Evolutionary conservation across 2,113 vertebrate species (phyloP).

Genomic region (Riparia riparia): DNA sequence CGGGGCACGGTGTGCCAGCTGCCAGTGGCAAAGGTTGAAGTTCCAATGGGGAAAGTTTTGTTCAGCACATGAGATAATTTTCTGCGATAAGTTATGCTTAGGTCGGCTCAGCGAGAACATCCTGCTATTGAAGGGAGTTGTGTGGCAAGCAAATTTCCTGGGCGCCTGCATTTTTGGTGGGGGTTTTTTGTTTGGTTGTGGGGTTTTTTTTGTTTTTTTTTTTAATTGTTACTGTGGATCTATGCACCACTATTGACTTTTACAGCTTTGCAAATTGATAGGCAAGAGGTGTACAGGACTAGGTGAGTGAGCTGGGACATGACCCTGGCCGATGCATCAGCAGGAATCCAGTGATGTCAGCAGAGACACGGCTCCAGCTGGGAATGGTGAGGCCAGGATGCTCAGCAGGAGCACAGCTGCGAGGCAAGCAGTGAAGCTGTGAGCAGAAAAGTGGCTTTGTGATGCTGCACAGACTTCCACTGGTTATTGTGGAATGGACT

Average conservation of each 20-base stretch:
- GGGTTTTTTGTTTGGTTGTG: not conserved
- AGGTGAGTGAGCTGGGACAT: not conserved
- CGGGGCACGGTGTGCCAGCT: not conserved
- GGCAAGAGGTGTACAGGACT: not conserved
- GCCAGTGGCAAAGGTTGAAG: conserved; percentile 17
- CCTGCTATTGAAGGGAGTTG: not conserved
- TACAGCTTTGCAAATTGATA: not conserved
- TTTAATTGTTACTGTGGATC: not conserved
- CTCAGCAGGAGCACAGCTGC: not conserved
- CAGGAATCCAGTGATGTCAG: not conserved
- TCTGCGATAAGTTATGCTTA: not conserved
- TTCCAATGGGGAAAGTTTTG: not conserved
- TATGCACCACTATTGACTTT: not conserved
- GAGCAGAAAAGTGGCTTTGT: not conserved
- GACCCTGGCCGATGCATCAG: accelerated
- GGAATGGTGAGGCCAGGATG: not conserved
- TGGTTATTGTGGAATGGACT: accelerated
- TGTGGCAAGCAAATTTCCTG: conserved; percentile 10
- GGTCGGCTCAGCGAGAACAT: not conserved
- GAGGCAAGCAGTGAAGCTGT: not conserved
- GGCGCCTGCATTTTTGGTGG: not conserved
- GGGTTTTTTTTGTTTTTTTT: not conserved
- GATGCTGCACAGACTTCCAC: not conserved
- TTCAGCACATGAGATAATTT: not conserved
- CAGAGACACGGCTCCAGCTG: accelerated